Base-by-base conservation (phyloP, 64 coral and sea anemone genomes). In the Porites lutea region DNA sequence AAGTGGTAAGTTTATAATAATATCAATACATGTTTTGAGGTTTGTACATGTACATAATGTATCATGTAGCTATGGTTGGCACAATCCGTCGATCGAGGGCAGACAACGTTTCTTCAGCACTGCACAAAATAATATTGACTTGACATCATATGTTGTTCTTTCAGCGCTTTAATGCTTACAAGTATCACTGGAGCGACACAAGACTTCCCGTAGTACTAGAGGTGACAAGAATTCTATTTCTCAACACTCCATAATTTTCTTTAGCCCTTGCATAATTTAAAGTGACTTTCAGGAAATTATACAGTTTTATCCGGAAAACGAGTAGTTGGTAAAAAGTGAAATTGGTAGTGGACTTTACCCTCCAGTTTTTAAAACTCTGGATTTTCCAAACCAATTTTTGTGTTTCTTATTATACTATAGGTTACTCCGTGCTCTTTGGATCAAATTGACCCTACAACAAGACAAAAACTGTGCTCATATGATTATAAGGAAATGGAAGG, bases 171-270 rank as follows among this genome's bases (percentile, higher is more conserved):
- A 98, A 95, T 93, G 97, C 90, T n/a, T 96, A 96, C 76, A 98
- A 98, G 70, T 93, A 93, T 81, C 97, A 98, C 49, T 98, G 97
- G 97, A 98, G 97, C 89, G 97, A 98, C 67, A 92, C 92, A 51
- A 95, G 94, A 78, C 58, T 98, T 13, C 97, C 97, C 72, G 88
- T 98, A 12, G 91, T 95, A 3, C 77, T 98, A 60, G 97, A 95
- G 94, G 97, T 98, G 21, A 80, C 52, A 48, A 10, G 45, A 15
- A 18, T n/a, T 11, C 13, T 83, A 23, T 18, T 60, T 5, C 15
- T 48, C 37, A 43, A 27, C 13, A 37, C 27, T 37, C 27, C 27
- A 37, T 37, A 37, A 37, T 37, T 37, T 37, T 37, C 27, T 37
- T 37, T 37, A 37, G 27, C 27, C 27, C 27, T 37, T 37, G 27